Evolutionary conservation across 1,140 invertebrate genomes (phyloP).

Genomic region (Plutomurus gul): DNA sequence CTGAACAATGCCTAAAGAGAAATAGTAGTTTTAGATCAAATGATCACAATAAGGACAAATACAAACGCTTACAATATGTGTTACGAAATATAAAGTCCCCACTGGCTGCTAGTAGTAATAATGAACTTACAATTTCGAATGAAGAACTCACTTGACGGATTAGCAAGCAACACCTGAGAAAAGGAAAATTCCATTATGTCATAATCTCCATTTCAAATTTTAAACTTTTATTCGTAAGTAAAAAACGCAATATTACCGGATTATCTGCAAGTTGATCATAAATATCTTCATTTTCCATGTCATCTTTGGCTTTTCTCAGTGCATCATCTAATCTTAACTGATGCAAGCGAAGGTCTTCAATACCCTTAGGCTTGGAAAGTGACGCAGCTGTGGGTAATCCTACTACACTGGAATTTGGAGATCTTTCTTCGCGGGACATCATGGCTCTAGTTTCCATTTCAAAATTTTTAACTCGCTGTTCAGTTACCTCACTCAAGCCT

Average conservation of each 20-base stretch:
- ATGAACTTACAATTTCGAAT: conserved; percentile 31
- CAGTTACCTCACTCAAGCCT: conserved; percentile 57
- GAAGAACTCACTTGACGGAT: conserved; percentile 56
- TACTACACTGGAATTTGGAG: conserved; percentile 30
- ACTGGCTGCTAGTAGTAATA: background rate
- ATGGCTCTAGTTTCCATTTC: conserved; percentile 73
- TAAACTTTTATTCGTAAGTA: too few species aligned
- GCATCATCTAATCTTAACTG: conserved; percentile 66
- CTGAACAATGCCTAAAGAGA: conserved; percentile 43
- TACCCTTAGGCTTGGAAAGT: conserved; percentile 32
- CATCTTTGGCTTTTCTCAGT: conserved; percentile 66
- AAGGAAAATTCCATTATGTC: too few species aligned
- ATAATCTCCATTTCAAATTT: too few species aligned
- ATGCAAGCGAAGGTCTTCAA: conserved; percentile 58
- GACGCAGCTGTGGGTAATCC: background rate
- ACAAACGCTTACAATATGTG: background rate
- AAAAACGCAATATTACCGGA: too few species aligned
- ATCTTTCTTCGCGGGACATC: conserved; percentile 60
- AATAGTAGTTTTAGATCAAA: background rate
- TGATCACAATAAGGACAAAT: background rate
- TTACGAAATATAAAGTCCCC: background rate
- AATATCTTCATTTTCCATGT: conserved; percentile 68
- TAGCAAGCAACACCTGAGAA: too few species aligned
- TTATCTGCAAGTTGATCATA: conserved; percentile 64
- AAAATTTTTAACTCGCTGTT: conserved; percentile 70